Evolutionary conservation across 2,113 vertebrate species (phyloP), one percentile per base, ranked within the genome.

Genomic region (Malurus alboscapulatus): DNA sequence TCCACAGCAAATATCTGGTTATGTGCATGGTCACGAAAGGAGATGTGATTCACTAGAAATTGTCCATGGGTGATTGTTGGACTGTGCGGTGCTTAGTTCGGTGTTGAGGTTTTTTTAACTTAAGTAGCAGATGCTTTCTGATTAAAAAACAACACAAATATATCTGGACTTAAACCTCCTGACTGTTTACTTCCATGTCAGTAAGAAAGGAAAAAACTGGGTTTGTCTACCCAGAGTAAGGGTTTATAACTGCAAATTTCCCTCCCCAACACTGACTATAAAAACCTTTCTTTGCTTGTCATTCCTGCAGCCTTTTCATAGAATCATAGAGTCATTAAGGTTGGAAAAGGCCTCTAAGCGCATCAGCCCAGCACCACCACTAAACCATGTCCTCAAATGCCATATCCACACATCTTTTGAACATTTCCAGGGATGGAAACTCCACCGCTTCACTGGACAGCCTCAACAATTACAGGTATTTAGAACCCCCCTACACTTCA

Each of bases 1-100:
- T 13, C 26, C 16, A 34, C n/a, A 12, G 74, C 8, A n/a, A 44
- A 3, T 2, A 3, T 0, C 42, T 32, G 68, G 19, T 2, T 7
- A 4, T 0, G 20, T 2, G 42, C 48, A 5, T 3, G 14, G 12
- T 24, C 59, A 29, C 25, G 42, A 21, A n/a, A 69, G 32, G 3
- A 12, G 62, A 4, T 55, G 51, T 2, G 20, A 55, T 34, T 61
- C 30, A 45, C 17, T 34, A 27, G 21, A 38, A 88, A 25, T 17
- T 21, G 17, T 53, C 74, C 24, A 5, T 0, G 0, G n/a, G 36
- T 4, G 14, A 17, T 20, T 14, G 79, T 36, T 68, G 47, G 42
- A 10, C 36, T 10, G 11, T 42, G 54, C 5, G 5, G 62, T 22
- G 69, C n/a, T 79, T 16, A 44, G 36, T 2, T 16, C 40, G 55